These are phyloP conservation scores for Orycteropus afer DNA, from an alignment of 2,113 vertebrate genomes.

Conservation along the genomic window DNA sequence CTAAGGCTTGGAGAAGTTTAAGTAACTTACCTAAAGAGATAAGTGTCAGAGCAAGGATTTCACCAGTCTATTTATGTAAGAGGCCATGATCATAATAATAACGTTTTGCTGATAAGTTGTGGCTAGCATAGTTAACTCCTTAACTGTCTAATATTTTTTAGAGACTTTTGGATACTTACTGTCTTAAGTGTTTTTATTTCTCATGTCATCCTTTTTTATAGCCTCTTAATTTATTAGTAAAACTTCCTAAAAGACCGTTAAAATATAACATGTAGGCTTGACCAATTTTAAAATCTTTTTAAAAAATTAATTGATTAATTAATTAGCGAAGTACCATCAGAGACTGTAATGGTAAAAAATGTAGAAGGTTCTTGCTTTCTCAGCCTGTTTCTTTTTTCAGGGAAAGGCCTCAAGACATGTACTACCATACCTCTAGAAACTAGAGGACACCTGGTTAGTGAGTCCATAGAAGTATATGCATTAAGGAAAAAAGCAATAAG, in stretches of 20 bases:
- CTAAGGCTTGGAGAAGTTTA: slow-evolving; percentile 8
- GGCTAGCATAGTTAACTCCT: neutral
- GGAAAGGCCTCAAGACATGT: neutral
- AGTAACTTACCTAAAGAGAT: neutral
- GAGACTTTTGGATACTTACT: slow-evolving; percentile 1
- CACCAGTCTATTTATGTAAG: neutral
- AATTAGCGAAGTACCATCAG: neutral
- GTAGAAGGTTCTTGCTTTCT: neutral
- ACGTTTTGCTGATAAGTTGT: slow-evolving; percentile 25
- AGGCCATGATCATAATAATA: neutral
- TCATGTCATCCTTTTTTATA: neutral
- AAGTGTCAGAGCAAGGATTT: slow-evolving; percentile 7
- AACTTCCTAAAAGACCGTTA: slow-evolving; percentile 24
- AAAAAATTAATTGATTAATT: slow-evolving; percentile 17
- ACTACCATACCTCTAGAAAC: neutral
- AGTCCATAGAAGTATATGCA: neutral
- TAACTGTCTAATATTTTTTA: neutral
- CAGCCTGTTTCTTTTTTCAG: neutral
- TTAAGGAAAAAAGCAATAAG: slow-evolving; percentile 29
- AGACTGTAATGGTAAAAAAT: neutral
- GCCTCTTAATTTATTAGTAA: slow-evolving; percentile 18
- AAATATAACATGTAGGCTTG: slow-evolving; percentile 21
- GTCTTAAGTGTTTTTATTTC: slow-evolving; percentile 34
- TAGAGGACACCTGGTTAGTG: neutral
- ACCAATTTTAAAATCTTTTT: slow-evolving; percentile 49